phyloP scores from a whole-genome alignment of 2,888 invertebrate genomes.

The Eupeodes latifasciatus region DNA sequence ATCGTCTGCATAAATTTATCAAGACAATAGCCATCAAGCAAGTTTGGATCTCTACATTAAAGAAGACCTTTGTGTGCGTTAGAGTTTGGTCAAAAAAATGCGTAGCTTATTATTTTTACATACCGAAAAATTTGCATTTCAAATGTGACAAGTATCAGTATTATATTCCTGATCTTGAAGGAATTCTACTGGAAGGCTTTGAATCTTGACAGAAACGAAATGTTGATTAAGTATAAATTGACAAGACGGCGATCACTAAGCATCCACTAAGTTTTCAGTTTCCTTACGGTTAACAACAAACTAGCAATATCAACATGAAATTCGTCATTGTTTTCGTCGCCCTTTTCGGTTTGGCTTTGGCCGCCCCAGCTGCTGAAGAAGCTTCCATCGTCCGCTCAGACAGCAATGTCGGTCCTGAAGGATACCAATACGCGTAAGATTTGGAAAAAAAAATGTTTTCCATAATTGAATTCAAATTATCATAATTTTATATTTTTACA shows the following conservation, averaged over 20 bases:
- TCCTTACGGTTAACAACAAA: slow-evolving; percentile 68
- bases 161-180: slow-evolving; percentile 47
- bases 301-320: slow-evolving; percentile 79
- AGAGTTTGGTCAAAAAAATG: slow-evolving; percentile 22
- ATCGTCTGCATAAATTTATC: slow-evolving; percentile 52
- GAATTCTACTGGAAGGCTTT: slow-evolving; percentile 55
- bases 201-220: neutral
- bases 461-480: neutral
- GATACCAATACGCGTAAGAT: slow-evolving; percentile 69
- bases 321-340: slow-evolving; percentile 80
- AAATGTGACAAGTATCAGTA: slow-evolving; percentile 36
- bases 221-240: slow-evolving; percentile 68
- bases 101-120: slow-evolving; percentile 37
- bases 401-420: slow-evolving; percentile 82
- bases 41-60: neutral
- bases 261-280: slow-evolving; percentile 75
- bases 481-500: neutral
- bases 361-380: slow-evolving; percentile 83
- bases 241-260: slow-evolving; percentile 14
- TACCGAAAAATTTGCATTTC: slow-evolving; percentile 54
- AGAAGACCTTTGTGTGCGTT: neutral
- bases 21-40: slow-evolving; percentile 35
- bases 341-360: slow-evolving; percentile 79
- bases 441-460: neutral
- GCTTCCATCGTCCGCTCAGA: slow-evolving; percentile 87